Conservation (phyloP, 2,113 vertebrate species). For the Ascaphus truei region DNA sequence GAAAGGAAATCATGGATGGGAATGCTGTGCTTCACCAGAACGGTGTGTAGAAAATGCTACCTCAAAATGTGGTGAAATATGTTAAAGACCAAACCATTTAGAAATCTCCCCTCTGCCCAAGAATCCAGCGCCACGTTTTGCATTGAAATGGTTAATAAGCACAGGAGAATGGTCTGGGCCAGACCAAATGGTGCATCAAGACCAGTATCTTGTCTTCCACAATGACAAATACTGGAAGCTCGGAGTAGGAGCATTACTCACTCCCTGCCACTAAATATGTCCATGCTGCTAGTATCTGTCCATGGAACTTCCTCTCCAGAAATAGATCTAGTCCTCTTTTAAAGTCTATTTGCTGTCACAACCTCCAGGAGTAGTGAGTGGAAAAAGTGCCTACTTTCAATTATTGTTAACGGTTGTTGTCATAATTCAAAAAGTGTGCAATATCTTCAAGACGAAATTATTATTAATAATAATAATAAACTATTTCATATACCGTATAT, state of each 20-base stretch:
- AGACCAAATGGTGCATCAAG: background rate
- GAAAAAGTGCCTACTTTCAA: background rate
- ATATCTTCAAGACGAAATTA: too few species aligned
- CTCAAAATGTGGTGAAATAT: too few species aligned
- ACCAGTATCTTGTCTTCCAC: background rate
- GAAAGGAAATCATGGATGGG: too few species aligned
- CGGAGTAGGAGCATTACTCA: background rate
- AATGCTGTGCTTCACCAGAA: too few species aligned
- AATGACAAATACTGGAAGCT: background rate
- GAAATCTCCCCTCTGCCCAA: too few species aligned
- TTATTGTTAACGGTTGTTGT: too few species aligned
- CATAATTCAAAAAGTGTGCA: too few species aligned
- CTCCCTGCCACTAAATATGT: background rate
- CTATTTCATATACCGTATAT: too few species aligned
- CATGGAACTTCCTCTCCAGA: conserved; percentile 2
- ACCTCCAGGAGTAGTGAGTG: background rate
- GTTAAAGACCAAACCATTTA: too few species aligned
- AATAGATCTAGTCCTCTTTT: conserved; percentile 12
- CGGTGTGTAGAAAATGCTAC: too few species aligned
- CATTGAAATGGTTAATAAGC: background rate
- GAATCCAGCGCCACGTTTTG: too few species aligned
- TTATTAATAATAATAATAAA: too few species aligned
- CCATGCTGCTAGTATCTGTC: background rate
- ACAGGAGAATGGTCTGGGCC: background rate
- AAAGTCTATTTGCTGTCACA: background rate